These are phyloP conservation scores for Halyomorpha halys DNA, from an alignment of 1,140 invertebrate species.

Conservation along the genomic window DNA sequence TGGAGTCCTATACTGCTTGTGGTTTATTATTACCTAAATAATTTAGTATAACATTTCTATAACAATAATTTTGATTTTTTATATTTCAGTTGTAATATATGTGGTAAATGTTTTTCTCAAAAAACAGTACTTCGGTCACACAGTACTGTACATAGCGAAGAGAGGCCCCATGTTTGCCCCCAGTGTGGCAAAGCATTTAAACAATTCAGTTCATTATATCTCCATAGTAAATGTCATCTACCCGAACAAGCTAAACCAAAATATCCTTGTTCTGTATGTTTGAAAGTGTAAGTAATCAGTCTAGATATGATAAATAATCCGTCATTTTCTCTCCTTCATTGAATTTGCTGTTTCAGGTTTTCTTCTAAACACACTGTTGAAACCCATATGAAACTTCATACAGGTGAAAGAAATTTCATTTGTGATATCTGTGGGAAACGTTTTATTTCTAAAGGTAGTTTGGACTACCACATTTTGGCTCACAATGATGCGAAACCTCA, in stretches of 20 bases:
- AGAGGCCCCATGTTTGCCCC: constrained; percentile 34
- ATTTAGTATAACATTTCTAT: too few species aligned
- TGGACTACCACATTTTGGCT: constrained; percentile 41
- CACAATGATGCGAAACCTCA: constrained; percentile 47
- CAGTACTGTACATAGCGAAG: constrained; percentile 31
- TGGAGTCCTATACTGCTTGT: too few species aligned
- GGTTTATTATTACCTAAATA: too few species aligned
- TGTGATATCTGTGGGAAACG: constrained; percentile 36
- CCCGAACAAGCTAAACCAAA: constrained; percentile 32
- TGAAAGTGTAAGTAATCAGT: constrained; percentile 32
- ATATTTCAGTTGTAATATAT: constrained; percentile 32
- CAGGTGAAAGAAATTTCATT: constrained; percentile 33
- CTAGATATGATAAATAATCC: background rate
- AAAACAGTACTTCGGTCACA: constrained; percentile 33
- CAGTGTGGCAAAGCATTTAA: constrained; percentile 35
- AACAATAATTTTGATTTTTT: constrained; percentile 19
- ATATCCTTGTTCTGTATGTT: constrained; percentile 39
- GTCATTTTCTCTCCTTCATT: background rate
- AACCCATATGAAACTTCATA: constrained; percentile 34
- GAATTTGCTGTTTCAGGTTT: constrained; percentile 25
- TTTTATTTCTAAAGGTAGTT: constrained; percentile 34
- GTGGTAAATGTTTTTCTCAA: constrained; percentile 34
- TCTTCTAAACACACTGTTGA: constrained; percentile 29
- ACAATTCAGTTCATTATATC: constrained; percentile 32
- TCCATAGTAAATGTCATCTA: constrained; percentile 33